Evolutionary conservation across 2,797 vertebrate species (phyloP).

Genomic region (Loriculus beryllinus): DNA sequence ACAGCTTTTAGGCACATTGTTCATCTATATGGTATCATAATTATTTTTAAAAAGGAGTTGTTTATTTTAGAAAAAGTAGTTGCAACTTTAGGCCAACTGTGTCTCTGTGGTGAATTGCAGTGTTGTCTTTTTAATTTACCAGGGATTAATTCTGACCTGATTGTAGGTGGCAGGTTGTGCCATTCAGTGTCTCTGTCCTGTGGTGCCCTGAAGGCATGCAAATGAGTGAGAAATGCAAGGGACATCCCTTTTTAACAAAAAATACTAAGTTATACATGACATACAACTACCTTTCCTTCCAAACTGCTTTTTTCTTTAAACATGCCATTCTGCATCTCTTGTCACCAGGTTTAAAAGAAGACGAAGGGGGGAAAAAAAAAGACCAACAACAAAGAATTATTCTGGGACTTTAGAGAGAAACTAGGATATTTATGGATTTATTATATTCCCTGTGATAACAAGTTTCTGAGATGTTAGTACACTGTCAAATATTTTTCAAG

Average conservation of each 20-base stretch:
- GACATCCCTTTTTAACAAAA: not conserved
- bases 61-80: not conserved
- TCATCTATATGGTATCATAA: not conserved
- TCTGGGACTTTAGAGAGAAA: not conserved
- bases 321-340: not conserved
- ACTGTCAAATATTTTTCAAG: constrained; percentile 63
- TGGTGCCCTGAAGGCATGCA: not conserved
- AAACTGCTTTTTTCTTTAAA: not conserved
- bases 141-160: not conserved
- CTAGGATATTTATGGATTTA: constrained; percentile 41
- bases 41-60: not conserved
- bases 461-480: constrained; percentile 41
- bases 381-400: not conserved
- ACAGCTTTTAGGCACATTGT: not conserved
- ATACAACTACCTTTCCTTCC: not conserved
- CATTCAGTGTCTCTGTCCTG: not conserved
- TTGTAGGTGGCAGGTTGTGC: not conserved
- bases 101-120: not conserved
- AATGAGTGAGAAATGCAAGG: not conserved
- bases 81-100: not conserved
- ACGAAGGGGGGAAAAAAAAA: not conserved
- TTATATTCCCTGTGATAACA: constrained; percentile 37
- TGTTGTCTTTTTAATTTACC: not conserved
- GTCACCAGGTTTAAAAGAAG: not conserved
- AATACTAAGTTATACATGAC: not conserved